Conservation (phyloP, 2,113 vertebrate genomes). For the Zingel zingel region DNA sequence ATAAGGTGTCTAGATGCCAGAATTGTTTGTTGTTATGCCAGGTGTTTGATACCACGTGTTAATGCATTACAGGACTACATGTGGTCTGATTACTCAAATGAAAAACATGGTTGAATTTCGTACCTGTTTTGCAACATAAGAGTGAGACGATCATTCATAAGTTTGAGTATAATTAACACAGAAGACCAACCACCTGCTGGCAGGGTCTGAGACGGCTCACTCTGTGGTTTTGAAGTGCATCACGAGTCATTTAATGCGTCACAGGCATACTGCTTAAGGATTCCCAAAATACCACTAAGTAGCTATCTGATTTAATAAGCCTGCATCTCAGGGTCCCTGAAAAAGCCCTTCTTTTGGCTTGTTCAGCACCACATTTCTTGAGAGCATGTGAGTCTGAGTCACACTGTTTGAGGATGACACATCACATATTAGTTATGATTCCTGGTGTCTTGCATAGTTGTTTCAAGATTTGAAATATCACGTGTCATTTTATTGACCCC, state of each 20-base stretch:
- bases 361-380: slow-evolving; percentile 18
- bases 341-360: slow-evolving; percentile 16
- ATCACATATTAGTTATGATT: background rate
- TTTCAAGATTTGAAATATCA: background rate
- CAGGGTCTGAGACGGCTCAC: slow-evolving; percentile 35
- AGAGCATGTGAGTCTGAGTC: slow-evolving; percentile 23
- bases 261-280: slow-evolving; percentile 49
- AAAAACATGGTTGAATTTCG: background rate
- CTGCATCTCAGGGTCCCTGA: slow-evolving; percentile 33
- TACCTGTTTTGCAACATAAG: background rate
- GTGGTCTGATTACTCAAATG: background rate
- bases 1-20: background rate
- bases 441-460: background rate
- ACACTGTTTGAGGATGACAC: background rate
- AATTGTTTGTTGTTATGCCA: too few relatives aligned
- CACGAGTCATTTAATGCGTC: slow-evolving; percentile 52
- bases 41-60: background rate
- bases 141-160: slow-evolving; percentile 7
- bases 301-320: slow-evolving; percentile 61
- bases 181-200: slow-evolving; percentile 40
- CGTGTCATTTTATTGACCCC: too few relatives aligned
- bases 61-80: too few relatives aligned
- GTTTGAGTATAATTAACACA: slow-evolving; percentile 44
- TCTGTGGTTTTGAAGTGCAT: slow-evolving; percentile 50
- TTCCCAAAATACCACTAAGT: slow-evolving; percentile 70